Conservation (phyloP, 2,113 vertebrate species). For the Brachyistius frenatus region DNA sequence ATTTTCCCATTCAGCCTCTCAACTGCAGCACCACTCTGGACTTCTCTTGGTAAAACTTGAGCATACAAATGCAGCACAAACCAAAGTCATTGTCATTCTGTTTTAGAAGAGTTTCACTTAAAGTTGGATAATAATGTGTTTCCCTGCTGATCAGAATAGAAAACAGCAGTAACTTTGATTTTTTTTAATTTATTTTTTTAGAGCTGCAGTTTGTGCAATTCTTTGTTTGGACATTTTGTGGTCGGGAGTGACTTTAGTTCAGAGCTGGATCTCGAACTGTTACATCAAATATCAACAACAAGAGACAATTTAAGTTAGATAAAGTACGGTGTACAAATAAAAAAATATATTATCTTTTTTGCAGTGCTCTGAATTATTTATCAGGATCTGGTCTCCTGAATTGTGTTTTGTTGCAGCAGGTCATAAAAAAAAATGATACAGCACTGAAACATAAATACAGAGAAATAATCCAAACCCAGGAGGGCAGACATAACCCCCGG, state of each 20-base stretch:
- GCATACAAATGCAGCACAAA: neutral
- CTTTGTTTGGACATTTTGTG: neutral
- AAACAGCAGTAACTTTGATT: too few relatives aligned
- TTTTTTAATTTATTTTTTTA: too few relatives aligned
- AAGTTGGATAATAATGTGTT: too few relatives aligned
- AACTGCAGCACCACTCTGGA: neutral
- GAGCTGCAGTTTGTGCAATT: too few relatives aligned
- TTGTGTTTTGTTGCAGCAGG: neutral
- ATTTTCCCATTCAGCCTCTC: conserved; percentile 37
- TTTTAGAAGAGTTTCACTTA: too few relatives aligned
- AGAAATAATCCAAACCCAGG: neutral
- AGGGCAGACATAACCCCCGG: neutral
- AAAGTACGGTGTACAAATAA: conserved; percentile 1
- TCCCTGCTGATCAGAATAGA: too few relatives aligned
- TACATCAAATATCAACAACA: neutral
- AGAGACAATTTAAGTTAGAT: neutral
- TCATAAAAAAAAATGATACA: neutral
- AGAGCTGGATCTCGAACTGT: neutral
- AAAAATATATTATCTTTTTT: neutral
- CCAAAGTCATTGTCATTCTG: neutral
- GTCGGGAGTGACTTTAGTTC: neutral
- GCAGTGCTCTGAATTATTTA: neutral
- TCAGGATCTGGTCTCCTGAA: neutral
- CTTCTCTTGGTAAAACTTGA: neutral
- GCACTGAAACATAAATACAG: conserved; percentile 8